A percentile compares a stretch with the other conserved stretches of the same genome.
Evolutionary conservation across 1,140 invertebrate genomes (phyloP).

Genomic region (Holcopasites calliopsidis): DNA sequence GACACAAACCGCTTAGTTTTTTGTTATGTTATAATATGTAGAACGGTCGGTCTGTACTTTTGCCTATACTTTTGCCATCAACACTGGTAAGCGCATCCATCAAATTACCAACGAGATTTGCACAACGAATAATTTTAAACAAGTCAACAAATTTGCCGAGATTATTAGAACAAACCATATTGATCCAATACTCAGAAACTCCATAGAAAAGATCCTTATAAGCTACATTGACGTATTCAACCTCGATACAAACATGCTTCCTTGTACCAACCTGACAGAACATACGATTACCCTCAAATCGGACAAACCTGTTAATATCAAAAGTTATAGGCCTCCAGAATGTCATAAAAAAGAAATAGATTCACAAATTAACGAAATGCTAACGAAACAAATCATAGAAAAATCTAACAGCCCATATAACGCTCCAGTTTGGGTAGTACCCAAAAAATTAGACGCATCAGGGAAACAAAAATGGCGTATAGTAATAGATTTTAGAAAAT

Average conservation of each 20-base stretch:
- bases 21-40: too few species aligned
- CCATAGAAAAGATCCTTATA: not conserved
- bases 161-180: not conserved
- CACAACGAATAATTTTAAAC: not conserved
- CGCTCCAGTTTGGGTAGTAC: not conserved
- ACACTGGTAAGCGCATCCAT: not conserved
- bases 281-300: not conserved
- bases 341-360: not conserved
- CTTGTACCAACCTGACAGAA: not conserved
- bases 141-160: not conserved
- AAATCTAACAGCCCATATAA: not conserved
- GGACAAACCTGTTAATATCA: not conserved
- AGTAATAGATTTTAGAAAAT: slow-evolving; percentile 7
- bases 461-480: not conserved
- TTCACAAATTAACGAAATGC: not conserved
- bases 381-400: not conserved
- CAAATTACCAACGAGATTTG: not conserved
- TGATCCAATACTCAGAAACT: fast-evolving
- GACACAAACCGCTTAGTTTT: too few species aligned
- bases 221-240: not conserved
- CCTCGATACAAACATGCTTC: not conserved
- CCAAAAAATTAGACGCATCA: not conserved
- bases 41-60: too few species aligned
- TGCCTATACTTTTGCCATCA: too few species aligned
- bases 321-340: not conserved